A percentile compares a stretch with the other conserved stretches of the same genome.
Conservation (phyloP, 2,113 vertebrate genomes). For the Odontesthes bonariensis region DNA sequence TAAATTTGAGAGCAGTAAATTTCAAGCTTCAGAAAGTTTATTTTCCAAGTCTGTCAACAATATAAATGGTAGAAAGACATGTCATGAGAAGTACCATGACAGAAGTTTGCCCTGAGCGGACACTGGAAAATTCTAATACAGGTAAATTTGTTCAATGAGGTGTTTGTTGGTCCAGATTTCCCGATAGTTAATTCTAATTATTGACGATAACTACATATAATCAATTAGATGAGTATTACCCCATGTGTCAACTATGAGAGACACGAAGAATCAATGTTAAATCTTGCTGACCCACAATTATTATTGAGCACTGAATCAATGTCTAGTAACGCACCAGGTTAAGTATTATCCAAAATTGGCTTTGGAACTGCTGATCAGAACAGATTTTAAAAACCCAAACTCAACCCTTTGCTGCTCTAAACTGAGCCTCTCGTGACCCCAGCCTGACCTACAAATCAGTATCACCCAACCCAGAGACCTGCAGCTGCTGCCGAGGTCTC, state of each 20-base stretch:
- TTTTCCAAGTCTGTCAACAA: conserved; percentile 48
- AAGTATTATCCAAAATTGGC: conserved; percentile 2
- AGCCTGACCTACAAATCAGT: conserved; percentile 27
- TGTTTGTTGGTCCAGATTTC: conserved; percentile 7
- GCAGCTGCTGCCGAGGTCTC: conserved; percentile 24
- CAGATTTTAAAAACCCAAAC: conserved; percentile 14
- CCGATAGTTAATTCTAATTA: conserved; percentile 1
- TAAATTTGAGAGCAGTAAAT: conserved; percentile 55
- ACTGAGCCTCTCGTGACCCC: conserved; percentile 12
- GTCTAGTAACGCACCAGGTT: not conserved
- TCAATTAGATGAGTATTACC: not conserved
- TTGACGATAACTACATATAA: not conserved
- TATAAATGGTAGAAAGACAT: conserved; percentile 4
- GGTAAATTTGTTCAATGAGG: not conserved
- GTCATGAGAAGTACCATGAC: conserved; percentile 30
- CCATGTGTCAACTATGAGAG: conserved; percentile 2
- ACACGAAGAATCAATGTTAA: conserved; percentile 38
- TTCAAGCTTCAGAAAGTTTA: conserved; percentile 27
- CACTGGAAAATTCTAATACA: not conserved
- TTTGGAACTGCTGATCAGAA: conserved; percentile 1
- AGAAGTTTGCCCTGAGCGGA: not conserved
- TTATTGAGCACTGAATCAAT: conserved; percentile 36
- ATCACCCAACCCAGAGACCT: conserved; percentile 20
- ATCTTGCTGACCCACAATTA: conserved; percentile 32
- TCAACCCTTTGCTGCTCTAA: conserved; percentile 14